Conservation (phyloP, 92 coral and sea anemone species). For the Umimayanthus kanabou region DNA sequence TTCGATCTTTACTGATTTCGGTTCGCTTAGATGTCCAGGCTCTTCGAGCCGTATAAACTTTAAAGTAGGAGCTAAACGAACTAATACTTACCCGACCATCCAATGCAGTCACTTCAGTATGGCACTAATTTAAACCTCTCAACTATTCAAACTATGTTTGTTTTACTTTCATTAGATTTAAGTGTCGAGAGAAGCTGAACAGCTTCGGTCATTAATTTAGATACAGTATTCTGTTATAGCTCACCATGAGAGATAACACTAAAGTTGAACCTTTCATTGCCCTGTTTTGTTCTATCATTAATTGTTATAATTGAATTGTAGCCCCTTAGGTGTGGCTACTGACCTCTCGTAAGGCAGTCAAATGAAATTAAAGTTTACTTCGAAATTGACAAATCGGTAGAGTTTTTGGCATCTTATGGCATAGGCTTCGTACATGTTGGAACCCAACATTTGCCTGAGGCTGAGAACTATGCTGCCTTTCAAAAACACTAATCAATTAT, state of each 20-base stretch:
- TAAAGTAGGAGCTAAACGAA: not conserved
- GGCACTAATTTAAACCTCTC: not conserved
- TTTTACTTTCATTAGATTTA: constrained; percentile 6
- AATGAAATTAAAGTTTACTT: not conserved
- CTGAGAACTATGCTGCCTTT: not conserved
- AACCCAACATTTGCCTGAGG: not conserved
- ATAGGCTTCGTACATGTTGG: not conserved
- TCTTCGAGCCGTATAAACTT: not conserved
- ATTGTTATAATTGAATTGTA: constrained; percentile 9
- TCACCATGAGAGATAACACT: not conserved
- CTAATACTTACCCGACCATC: not conserved
- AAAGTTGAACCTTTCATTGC: not conserved
- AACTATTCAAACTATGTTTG: constrained; percentile 6
- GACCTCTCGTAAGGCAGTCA: constrained; percentile 7
- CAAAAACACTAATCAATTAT: not conserved
- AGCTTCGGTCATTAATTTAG: constrained; percentile 2
- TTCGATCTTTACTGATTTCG: not conserved
- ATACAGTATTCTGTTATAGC: not conserved
- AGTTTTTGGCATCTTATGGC: not conserved
- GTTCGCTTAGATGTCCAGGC: not conserved
- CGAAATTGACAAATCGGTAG: not conserved
- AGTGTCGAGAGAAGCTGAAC: not conserved
- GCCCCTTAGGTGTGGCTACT: constrained; percentile 21
- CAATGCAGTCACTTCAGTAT: constrained; percentile 1
- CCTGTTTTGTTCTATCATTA: constrained; percentile 17